These are phyloP conservation scores for Anthophora plumipes DNA, from an alignment of 2,888 invertebrate species.

Conservation along the genomic window DNA sequence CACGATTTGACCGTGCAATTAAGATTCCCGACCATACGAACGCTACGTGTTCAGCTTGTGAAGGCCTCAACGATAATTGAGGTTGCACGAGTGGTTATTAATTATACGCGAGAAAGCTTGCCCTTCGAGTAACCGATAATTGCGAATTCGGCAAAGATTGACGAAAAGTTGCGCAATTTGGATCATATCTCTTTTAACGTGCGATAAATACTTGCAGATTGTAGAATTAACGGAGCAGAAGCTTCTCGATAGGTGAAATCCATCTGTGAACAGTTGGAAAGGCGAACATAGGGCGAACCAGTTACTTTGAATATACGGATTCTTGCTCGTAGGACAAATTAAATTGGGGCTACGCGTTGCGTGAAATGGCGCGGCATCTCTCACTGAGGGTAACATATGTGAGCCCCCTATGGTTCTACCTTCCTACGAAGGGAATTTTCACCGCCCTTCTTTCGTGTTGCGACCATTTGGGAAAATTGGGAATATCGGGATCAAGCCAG, in stretches of 20 bases:
- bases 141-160: not conserved
- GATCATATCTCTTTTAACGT: too few species aligned
- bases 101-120: conserved; percentile 1
- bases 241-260: not conserved
- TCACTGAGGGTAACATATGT: conserved; percentile 76
- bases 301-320: conserved; percentile 46
- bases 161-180: too few species aligned
- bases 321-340: conserved; percentile 68
- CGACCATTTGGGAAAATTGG: conserved; percentile 83
- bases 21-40: not conserved
- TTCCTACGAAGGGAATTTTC: conserved; percentile 69
- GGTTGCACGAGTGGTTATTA: not conserved
- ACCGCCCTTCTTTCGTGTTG: conserved; percentile 46
- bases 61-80: conserved; percentile 2
- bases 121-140: conserved; percentile 1
- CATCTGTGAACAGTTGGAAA: conserved; percentile 23
- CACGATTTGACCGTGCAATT: conserved; percentile 22
- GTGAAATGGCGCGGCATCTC: conserved; percentile 78
- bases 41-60: not conserved
- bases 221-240: conserved; percentile 10
- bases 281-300: conserved; percentile 13
- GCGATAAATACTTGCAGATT: too few species aligned
- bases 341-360: conserved; percentile 75
- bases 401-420: conserved; percentile 65
- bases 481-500: conserved; percentile 78